Evolutionary conservation across 2,888 invertebrate species (phyloP).

Genomic region (Drosophila putrida): DNA sequence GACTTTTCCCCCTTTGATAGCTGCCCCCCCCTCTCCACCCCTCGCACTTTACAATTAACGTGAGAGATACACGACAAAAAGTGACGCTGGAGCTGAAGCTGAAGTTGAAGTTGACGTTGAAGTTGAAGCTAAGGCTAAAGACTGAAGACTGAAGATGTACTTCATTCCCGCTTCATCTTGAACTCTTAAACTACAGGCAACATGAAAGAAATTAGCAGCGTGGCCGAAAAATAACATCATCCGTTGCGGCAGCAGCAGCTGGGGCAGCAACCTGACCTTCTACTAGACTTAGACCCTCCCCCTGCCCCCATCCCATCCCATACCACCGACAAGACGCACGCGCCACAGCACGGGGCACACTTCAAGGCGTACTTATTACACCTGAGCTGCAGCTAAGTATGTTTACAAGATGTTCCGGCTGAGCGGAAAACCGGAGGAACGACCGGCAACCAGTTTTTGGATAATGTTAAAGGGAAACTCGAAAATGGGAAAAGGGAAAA

Average conservation of each 20-base stretch:
- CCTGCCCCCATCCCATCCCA: background rate
- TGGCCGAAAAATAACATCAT: constrained; percentile 57
- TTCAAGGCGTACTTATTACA: constrained; percentile 77
- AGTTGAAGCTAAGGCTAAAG: constrained; percentile 29
- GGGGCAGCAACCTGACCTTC: constrained; percentile 45
- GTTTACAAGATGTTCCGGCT: constrained; percentile 76
- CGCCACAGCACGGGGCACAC: constrained; percentile 53
- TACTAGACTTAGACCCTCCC: background rate
- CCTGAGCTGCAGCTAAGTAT: constrained; percentile 80
- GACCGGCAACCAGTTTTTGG: constrained; percentile 4
- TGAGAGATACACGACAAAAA: constrained; percentile 71
- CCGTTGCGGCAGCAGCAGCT: background rate
- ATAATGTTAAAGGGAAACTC: background rate
- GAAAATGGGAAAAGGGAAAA: background rate
- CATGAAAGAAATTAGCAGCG: constrained; percentile 78
- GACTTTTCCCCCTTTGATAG: background rate
- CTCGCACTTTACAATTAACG: constrained; percentile 69
- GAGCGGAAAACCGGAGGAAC: constrained; percentile 41
- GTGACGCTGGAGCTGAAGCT: constrained; percentile 27
- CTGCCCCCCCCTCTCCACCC: background rate
- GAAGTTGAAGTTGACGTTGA: constrained; percentile 31
- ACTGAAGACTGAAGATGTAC: constrained; percentile 7
- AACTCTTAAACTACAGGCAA: constrained; percentile 30
- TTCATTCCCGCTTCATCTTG: constrained; percentile 7
- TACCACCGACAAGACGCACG: constrained; percentile 13